Evolutionary conservation across 2,888 invertebrate species (phyloP).

Genomic region (Diloba caeruleocephala): DNA sequence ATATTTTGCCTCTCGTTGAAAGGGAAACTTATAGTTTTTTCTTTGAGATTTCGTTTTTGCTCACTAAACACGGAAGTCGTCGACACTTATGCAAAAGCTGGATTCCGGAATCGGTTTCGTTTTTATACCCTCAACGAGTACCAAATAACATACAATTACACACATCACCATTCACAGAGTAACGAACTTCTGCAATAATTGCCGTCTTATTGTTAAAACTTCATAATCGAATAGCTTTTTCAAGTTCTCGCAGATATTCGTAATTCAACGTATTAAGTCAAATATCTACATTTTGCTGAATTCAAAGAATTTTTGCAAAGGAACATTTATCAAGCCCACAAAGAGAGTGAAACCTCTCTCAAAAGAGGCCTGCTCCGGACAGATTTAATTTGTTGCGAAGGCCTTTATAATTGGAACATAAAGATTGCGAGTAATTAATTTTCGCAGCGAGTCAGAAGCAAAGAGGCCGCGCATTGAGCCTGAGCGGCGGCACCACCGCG

Average conservation of each 20-base stretch:
- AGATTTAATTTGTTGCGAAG: slow-evolving; percentile 90
- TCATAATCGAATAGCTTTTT: slow-evolving; percentile 66
- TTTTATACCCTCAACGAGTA: slow-evolving; percentile 74
- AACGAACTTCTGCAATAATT: slow-evolving; percentile 72
- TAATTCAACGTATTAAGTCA: slow-evolving; percentile 81
- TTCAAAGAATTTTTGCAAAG: slow-evolving; percentile 83
- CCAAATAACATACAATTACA: slow-evolving; percentile 84
- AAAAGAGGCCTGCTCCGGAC: slow-evolving; percentile 88
- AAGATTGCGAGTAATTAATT: slow-evolving; percentile 90
- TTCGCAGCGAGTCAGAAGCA: slow-evolving; percentile 89
- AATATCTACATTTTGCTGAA: slow-evolving; percentile 81
- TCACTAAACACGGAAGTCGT: slow-evolving; percentile 83
- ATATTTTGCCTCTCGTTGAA: slow-evolving; percentile 87
- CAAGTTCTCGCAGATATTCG: slow-evolving; percentile 73
- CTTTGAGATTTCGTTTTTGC: slow-evolving; percentile 83
- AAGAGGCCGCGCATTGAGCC: slow-evolving; percentile 84
- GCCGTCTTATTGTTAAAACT: slow-evolving; percentile 69
- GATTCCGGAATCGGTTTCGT: slow-evolving; percentile 81
- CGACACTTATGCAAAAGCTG: slow-evolving; percentile 86
- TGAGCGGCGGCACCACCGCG: slow-evolving; percentile 77
- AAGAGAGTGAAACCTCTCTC: slow-evolving; percentile 88
- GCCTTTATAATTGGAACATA: slow-evolving; percentile 90
- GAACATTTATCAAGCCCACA: slow-evolving; percentile 89
- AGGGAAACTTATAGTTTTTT: slow-evolving; percentile 88
- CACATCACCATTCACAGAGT: slow-evolving; percentile 67